phyloP scores from a whole-genome alignment of 2,113 vertebrate species.

The Pygoscelis adeliae region DNA sequence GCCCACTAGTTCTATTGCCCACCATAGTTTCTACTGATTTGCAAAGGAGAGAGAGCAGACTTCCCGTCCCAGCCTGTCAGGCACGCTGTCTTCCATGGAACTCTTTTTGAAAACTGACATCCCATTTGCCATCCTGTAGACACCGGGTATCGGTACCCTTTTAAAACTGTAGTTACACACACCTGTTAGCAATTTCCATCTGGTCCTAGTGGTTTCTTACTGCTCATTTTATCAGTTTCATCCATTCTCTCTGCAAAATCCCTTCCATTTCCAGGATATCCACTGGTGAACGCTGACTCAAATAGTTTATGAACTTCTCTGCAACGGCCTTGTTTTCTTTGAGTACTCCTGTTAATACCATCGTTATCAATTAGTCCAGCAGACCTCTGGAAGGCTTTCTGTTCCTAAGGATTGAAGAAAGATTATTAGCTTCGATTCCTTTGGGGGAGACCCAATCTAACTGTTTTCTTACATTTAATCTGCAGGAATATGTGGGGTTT shows the following conservation, averaged over 20 bases:
- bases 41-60: neutral
- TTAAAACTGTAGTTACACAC: neutral
- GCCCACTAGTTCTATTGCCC: neutral
- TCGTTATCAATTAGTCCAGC: neutral
- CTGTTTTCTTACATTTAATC: neutral
- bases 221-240: neutral
- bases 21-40: neutral
- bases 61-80: neutral
- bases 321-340: neutral
- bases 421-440: neutral
- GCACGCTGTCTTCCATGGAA: neutral
- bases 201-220: neutral
- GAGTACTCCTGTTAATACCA: neutral
- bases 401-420: neutral
- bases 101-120: neutral
- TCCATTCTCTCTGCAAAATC: neutral
- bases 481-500: neutral
- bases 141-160: accelerated
- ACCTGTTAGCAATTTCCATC: neutral
- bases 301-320: neutral
- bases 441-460: neutral
- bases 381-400: neutral
- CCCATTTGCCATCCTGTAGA: neutral
- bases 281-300: neutral
- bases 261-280: neutral